phyloP scores from a whole-genome alignment of 2,888 invertebrate species.

The Heteromurus nitidus region DNA sequence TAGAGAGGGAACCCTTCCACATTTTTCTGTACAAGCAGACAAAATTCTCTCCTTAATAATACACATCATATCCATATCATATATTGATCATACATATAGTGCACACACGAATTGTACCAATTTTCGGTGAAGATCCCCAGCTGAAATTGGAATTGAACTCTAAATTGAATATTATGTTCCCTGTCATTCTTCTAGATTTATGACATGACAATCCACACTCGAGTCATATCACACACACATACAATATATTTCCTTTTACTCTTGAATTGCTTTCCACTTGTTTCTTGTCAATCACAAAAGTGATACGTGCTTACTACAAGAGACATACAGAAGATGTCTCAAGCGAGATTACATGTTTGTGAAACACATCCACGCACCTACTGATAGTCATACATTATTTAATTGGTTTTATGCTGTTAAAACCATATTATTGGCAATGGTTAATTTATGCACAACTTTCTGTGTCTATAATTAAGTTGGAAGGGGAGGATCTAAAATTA shows the following conservation, averaged over 20 bases:
- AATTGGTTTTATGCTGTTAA: too few species aligned
- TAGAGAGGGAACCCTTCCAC: neutral
- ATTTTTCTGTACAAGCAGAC: neutral
- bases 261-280: conserved; percentile 8
- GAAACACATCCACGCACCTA: too few species aligned
- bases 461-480: too few species aligned
- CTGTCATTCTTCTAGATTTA: conserved; percentile 56
- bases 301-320: neutral
- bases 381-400: too few species aligned
- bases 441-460: too few species aligned
- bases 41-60: neutral
- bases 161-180: conserved; percentile 58
- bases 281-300: conserved; percentile 25
- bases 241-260: neutral
- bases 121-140: conserved; percentile 48
- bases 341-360: too few species aligned
- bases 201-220: conserved; percentile 45
- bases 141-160: conserved; percentile 59
- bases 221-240: conserved; percentile 14
- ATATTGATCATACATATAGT: too few species aligned
- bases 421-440: too few species aligned
- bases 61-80: neutral
- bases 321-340: too few species aligned
- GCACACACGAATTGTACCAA: too few species aligned
- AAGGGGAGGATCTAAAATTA: too few species aligned